Percentiles rank a stretch among this genome's conserved stretches.
phyloP scores from a whole-genome alignment of 1,140 invertebrate species.

The Gryon sp. region DNA sequence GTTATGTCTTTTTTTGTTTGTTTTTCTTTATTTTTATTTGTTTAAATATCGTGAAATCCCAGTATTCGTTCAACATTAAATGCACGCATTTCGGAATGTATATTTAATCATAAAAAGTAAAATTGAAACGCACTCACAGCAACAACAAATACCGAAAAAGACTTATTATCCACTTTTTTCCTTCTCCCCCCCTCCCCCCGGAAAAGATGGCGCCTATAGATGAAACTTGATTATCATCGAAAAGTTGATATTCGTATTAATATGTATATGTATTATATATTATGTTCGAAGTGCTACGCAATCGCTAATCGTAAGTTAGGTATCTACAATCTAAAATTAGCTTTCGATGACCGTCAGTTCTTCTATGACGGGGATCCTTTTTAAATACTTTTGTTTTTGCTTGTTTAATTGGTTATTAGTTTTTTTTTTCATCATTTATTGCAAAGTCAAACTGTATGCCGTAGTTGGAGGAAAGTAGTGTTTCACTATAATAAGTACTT shows the following conservation, averaged over 20 bases:
- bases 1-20: no score
- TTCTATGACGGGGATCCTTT: constrained; percentile 44
- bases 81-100: constrained; percentile 34
- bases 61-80: constrained; percentile 21
- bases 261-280: constrained; percentile 58
- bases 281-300: constrained; percentile 60
- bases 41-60: constrained; percentile 13
- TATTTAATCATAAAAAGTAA: constrained; percentile 4
- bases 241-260: constrained; percentile 55
- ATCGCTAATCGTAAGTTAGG: constrained; percentile 59
- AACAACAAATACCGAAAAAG: no score
- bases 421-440: constrained; percentile 31
- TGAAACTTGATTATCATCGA: constrained; percentile 57
- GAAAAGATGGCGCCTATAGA: constrained; percentile 55
- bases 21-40: no score
- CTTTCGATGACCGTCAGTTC: constrained; percentile 61
- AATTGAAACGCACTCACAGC: constrained; percentile 13
- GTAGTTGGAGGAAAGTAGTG: constrained; percentile 28
- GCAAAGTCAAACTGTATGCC: constrained; percentile 43
- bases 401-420: background rate
- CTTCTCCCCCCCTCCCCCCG: no score
- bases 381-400: background rate
- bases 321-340: constrained; percentile 64
- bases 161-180: no score
- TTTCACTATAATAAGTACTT: constrained; percentile 24